Percentiles rank a stretch among this genome's conserved stretches.
These are phyloP conservation scores for Melanostoma mellinum DNA, from an alignment of 2,888 invertebrate genomes.

Conservation along the genomic window DNA sequence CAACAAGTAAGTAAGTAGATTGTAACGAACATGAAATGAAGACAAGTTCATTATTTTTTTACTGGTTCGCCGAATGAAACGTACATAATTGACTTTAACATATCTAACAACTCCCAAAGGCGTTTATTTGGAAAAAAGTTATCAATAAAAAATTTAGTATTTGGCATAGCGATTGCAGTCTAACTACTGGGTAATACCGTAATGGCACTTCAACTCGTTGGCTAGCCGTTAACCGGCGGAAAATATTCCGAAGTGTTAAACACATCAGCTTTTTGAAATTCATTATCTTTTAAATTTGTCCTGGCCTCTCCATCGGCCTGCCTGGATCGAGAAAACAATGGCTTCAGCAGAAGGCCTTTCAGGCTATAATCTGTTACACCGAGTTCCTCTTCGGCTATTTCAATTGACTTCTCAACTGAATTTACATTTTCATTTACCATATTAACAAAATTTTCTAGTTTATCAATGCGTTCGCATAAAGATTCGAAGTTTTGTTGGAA, in stretches of 20 bases:
- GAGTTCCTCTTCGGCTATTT: conserved; percentile 85
- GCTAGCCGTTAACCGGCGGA: conserved; percentile 18
- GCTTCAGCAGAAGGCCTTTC: conserved; percentile 84
- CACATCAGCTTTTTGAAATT: conserved; percentile 79
- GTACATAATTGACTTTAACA: no score
- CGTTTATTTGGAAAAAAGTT: no score
- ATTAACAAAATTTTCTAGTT: conserved; percentile 83
- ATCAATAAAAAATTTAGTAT: conserved; percentile 9
- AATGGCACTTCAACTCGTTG: background rate
- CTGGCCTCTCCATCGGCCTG: conserved; percentile 61
- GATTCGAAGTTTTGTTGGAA: conserved; percentile 83
- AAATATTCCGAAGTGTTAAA: conserved; percentile 80
- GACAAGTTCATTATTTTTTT: no score
- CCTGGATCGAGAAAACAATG: conserved; percentile 82
- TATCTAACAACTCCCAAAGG: no score
- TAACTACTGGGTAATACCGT: conserved; percentile 3
- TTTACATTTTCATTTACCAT: conserved; percentile 83
- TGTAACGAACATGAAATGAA: no score
- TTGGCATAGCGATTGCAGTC: conserved; percentile 17
- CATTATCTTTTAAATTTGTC: conserved; percentile 77
- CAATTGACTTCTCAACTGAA: conserved; percentile 84
- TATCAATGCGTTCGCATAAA: conserved; percentile 84
- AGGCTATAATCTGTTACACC: conserved; percentile 84
- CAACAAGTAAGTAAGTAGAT: no score
- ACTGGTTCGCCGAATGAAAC: no score